phyloP scores from a whole-genome alignment of 2,888 invertebrate genomes.

The Perithous albicinctus region DNA sequence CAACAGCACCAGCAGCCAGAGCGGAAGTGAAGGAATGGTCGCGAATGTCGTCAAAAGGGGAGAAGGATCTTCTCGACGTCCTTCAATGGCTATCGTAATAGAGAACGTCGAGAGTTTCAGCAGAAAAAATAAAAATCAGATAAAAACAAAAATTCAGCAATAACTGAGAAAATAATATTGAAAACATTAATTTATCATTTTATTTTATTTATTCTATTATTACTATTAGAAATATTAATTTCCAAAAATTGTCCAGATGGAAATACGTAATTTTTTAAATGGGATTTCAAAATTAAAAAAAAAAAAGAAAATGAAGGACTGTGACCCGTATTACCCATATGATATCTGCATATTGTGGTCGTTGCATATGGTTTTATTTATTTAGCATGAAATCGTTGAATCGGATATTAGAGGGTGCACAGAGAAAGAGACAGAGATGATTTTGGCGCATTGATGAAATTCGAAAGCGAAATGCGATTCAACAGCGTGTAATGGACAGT shows the following conservation, averaged over 20 bases:
- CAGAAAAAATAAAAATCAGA: not conserved
- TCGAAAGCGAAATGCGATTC: conserved; percentile 61
- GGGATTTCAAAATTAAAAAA: no score
- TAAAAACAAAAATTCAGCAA: not conserved
- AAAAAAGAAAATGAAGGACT: no score
- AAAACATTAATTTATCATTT: no score
- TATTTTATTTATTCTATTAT: no score
- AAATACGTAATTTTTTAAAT: no score
- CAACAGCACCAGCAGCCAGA: conserved; percentile 33
- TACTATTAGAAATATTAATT: no score
- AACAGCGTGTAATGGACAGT: conserved; percentile 64
- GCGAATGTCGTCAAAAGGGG: conserved; percentile 30
- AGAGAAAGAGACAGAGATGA: conserved; percentile 8
- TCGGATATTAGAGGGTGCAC: conserved; percentile 51
- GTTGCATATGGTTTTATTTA: conserved; percentile 48
- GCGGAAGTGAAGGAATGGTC: conserved; percentile 37
- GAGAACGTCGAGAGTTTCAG: not conserved
- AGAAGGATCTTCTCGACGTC: conserved; percentile 35
- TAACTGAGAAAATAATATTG: no score
- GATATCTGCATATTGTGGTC: not conserved
- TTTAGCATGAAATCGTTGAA: conserved; percentile 59
- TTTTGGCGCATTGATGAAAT: conserved; percentile 45
- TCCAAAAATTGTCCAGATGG: no score
- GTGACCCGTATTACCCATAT: no score
- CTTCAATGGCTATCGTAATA: conserved; percentile 18